Evolutionary conservation across 2,113 vertebrate genomes (phyloP).

Genomic region (Oryzias javanicus): DNA sequence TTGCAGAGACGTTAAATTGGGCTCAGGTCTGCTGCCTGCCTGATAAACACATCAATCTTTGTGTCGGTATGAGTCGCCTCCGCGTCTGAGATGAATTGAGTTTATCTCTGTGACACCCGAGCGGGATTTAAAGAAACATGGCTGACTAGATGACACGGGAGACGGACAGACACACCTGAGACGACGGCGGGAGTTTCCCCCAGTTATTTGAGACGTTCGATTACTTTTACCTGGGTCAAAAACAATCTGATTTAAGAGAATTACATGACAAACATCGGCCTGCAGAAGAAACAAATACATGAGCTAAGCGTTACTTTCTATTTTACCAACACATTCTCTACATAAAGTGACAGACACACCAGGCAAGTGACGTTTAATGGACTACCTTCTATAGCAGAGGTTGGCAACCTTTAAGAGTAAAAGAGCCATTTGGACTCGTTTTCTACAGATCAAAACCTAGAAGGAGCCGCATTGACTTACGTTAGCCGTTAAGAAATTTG

Average conservation of each 20-base stretch:
- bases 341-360: too few relatives aligned
- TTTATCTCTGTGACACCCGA: slow-evolving; percentile 20
- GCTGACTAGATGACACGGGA: slow-evolving; percentile 6
- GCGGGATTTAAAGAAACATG: slow-evolving; percentile 7
- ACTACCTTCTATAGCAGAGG: too few relatives aligned
- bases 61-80: slow-evolving; percentile 1
- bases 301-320: too few relatives aligned
- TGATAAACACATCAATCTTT: slow-evolving; percentile 38
- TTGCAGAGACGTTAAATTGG: slow-evolving; percentile 16
- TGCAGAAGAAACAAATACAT: not conserved
- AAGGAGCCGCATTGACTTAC: too few relatives aligned
- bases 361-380: too few relatives aligned
- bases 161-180: slow-evolving; percentile 20
- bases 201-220: not conserved
- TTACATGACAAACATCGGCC: not conserved
- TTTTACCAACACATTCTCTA: too few relatives aligned
- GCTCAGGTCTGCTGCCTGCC: slow-evolving; percentile 10
- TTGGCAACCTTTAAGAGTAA: too few relatives aligned
- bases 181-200: not conserved
- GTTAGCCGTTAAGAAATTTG: too few relatives aligned
- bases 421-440: too few relatives aligned
- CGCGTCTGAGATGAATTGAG: not conserved
- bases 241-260: not conserved
- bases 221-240: not conserved
- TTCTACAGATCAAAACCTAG: too few relatives aligned